Conservation (phyloP, 2,888 invertebrate genomes). For the Azorinus chamasolen region DNA sequence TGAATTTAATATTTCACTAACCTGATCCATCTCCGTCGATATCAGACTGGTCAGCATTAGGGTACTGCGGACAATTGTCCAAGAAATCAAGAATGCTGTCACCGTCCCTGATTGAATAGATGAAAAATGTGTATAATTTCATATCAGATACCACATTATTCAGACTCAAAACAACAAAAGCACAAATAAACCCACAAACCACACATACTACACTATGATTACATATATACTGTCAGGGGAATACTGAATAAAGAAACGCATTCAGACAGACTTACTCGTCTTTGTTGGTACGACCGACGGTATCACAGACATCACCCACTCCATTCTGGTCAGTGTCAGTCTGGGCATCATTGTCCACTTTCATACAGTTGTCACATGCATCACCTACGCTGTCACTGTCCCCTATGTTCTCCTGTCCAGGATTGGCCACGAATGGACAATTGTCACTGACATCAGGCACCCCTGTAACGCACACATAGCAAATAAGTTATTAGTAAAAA, state of each 20-base stretch:
- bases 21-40: constrained; percentile 82
- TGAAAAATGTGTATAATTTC: too few species aligned
- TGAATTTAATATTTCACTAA: constrained; percentile 61
- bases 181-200: too few species aligned
- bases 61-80: constrained; percentile 70
- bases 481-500: too few species aligned
- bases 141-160: too few species aligned
- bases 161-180: too few species aligned
- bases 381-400: constrained; percentile 71
- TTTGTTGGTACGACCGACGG: constrained; percentile 55
- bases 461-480: too few species aligned
- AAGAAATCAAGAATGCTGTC: constrained; percentile 72
- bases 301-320: constrained; percentile 90
- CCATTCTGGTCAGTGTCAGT: constrained; percentile 94
- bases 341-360: constrained; percentile 89
- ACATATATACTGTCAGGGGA: too few species aligned
- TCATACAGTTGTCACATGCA: constrained; percentile 86
- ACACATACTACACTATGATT: too few species aligned
- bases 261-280: constrained; percentile 69
- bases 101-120: constrained; percentile 78
- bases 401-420: constrained; percentile 89
- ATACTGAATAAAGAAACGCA: too few species aligned
- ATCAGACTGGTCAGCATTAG: constrained; percentile 75
- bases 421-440: constrained; percentile 85
- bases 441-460: constrained; percentile 88